These are phyloP conservation scores for Myrmophylax atrothorax DNA, from an alignment of 2,113 vertebrate species.

Conservation along the genomic window DNA sequence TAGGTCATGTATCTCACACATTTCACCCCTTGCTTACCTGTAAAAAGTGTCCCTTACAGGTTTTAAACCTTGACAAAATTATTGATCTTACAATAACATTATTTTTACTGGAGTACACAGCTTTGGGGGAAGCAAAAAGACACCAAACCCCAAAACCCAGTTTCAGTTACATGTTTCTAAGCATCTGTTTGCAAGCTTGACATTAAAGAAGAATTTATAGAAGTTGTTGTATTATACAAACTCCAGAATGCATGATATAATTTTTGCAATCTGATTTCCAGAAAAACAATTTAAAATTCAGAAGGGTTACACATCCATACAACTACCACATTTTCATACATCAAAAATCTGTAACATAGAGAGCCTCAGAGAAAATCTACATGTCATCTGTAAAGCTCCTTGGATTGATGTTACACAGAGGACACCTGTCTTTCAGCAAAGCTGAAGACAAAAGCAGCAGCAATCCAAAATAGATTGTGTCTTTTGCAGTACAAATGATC, in stretches of 20 bases:
- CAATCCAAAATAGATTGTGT: background rate
- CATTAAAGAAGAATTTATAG: background rate
- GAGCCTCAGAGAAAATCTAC: background rate
- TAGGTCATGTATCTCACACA: background rate
- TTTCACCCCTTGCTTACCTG: background rate
- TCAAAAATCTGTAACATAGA: background rate
- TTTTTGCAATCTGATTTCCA: background rate
- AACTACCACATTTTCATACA: background rate
- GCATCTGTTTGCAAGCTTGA: background rate
- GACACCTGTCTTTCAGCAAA: constrained; percentile 4
- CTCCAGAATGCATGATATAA: background rate
- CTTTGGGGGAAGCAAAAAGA: fast-evolving
- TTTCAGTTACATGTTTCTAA: background rate
- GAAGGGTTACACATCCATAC: background rate
- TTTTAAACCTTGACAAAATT: background rate
- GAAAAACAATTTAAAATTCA: background rate
- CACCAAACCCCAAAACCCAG: background rate
- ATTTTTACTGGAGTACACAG: background rate
- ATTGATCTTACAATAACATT: background rate
- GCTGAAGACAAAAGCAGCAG: background rate
- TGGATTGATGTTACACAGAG: background rate
- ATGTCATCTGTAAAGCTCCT: background rate
- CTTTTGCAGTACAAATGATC: background rate
- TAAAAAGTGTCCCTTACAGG: background rate
- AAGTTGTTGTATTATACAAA: background rate